Evolutionary conservation across 2,113 vertebrate genomes (phyloP).

Genomic region (Chionis minor): DNA sequence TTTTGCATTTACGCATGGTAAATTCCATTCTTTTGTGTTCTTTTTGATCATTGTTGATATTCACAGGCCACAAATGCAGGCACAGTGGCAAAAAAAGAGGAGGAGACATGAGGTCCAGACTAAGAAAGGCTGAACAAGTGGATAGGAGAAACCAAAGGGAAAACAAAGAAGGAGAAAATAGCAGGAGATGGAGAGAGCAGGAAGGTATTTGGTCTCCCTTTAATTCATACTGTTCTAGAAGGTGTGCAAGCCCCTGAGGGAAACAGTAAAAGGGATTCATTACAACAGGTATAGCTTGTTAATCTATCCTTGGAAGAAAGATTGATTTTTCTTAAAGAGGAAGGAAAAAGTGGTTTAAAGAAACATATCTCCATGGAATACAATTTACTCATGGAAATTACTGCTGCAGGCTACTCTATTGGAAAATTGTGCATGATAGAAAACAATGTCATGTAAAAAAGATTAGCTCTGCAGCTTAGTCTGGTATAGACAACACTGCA

Average conservation of each 20-base stretch:
- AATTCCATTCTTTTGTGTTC: neutral
- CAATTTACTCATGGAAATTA: neutral
- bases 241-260: neutral
- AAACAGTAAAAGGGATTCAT: neutral
- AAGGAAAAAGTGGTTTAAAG: neutral
- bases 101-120: neutral
- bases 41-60: neutral
- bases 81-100: neutral
- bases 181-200: neutral
- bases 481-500: neutral
- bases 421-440: neutral
- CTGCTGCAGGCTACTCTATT: neutral
- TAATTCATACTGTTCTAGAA: constrained; percentile 16
- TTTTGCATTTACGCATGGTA: neutral
- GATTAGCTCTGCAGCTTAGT: neutral
- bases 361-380: constrained; percentile 3
- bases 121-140: neutral
- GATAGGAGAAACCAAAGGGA: neutral
- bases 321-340: constrained; percentile 28
- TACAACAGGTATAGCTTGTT: constrained; percentile 13
- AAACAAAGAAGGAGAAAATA: neutral
- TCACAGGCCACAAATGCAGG: neutral
- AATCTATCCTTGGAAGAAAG: neutral
- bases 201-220: neutral
- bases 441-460: neutral